Evolutionary conservation across 2,888 invertebrate genomes (phyloP), one percentile per base, ranked within the genome.

Genomic region (Callinectes sapidus): DNA sequence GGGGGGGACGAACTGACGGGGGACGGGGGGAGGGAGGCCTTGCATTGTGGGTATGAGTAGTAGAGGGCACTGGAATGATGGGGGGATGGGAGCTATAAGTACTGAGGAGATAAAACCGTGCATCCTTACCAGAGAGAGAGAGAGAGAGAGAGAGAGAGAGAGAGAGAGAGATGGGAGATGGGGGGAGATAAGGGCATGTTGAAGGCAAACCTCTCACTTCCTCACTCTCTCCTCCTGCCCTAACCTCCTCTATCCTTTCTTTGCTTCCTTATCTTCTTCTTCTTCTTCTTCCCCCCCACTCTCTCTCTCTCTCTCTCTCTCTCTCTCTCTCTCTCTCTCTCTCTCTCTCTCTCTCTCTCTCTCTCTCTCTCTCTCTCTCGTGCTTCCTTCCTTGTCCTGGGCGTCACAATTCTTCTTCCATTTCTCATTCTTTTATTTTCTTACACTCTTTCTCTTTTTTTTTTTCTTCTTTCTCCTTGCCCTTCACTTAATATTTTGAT

Each of bases 61-160:
- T 3, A 71, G 28, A 71, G 10, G 28, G n/a, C 8, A 10, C 18
- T 23, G 61, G 61, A 61, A 23, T 48, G 61, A 61, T 39, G 61
- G 61, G 23, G 61, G 61, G 5, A 10, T 18, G 23, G 5, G 61
- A 0, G 61, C 13, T 16, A 23, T 2, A 10, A 23, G 23, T 18
- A 10, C 8, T 8, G 48, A 48, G 3, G 48, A 71, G 71, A 71
- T n/a, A 71, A 6, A 28, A 18, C 18, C 61, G 23, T n/a, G 71
- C 71, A 71, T 71, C 71, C 71, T 71, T 71, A 71, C n/a, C 71
- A 71, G n/a, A 71, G 71, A 71, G 71, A 71, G 71, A 66, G 66
- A 66, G 66, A 66, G 66, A 66, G 66, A 66, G 66, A 66, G 66
- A 66, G 66, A 71, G 71, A 71, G 71, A 71, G 23, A 71, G 28